A percentile compares a stretch with the other conserved stretches of the same genome.
Evolutionary conservation across 37 sponge, comb jelly and placozoan genomes (phyloP).

Genomic region (Cliona cf. orientalis): DNA sequence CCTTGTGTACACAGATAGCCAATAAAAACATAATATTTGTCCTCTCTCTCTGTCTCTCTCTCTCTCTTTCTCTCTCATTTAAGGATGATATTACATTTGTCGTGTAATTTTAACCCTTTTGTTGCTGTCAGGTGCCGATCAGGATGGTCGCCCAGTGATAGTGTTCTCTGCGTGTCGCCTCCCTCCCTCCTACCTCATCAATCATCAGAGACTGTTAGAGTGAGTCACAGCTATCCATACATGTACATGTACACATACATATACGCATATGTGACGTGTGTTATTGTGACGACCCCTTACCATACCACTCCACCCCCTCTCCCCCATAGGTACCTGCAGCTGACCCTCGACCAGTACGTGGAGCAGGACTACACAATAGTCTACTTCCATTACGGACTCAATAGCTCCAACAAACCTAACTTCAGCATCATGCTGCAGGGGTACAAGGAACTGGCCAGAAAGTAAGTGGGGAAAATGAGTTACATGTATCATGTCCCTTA

Average conservation of each 20-base stretch:
- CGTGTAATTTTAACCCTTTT: too few species aligned
- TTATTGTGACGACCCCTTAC: too few species aligned
- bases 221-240: slow-evolving; percentile 31
- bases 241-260: too few species aligned
- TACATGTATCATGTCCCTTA: too few species aligned
- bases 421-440: slow-evolving; percentile 44
- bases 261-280: too few species aligned
- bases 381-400: slow-evolving; percentile 89
- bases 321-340: slow-evolving; percentile 48
- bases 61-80: too few species aligned
- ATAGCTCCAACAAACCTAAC: slow-evolving; percentile 72
- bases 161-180: slow-evolving; percentile 74
- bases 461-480: slow-evolving; percentile 71
- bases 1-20: not conserved
- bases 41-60: not conserved
- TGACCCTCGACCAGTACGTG: slow-evolving; percentile 80
- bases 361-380: slow-evolving; percentile 93
- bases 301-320: not conserved
- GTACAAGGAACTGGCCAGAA: slow-evolving; percentile 83
- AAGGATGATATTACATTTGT: too few species aligned
- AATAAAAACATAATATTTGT: not conserved
- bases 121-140: slow-evolving; percentile 75
- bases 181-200: slow-evolving; percentile 61
- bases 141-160: slow-evolving; percentile 69
- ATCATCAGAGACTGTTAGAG: slow-evolving; percentile 65